Conservation (phyloP, 1,140 invertebrate genomes). For the Tetramorium simillimum region DNA sequence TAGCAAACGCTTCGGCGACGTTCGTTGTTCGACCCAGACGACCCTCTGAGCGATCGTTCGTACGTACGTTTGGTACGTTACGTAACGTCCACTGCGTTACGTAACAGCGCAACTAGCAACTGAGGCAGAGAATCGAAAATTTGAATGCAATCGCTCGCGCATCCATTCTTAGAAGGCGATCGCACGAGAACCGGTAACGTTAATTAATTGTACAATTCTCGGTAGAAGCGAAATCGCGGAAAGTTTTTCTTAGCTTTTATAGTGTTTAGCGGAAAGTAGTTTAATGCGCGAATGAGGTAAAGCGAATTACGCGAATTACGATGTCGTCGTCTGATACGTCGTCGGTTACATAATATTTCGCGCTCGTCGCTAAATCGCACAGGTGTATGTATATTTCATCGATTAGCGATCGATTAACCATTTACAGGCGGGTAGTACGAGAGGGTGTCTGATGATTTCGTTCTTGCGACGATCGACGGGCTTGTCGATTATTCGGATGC, state of each 20-base stretch:
- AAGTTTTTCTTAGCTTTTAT: not conserved
- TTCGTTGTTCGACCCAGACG: slow-evolving; percentile 15
- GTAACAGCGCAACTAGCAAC: slow-evolving; percentile 7
- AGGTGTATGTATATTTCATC: not conserved
- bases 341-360: not conserved
- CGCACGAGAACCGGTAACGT: not conserved
- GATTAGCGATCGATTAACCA: slow-evolving; percentile 21
- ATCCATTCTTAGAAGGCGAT: not conserved
- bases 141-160: not conserved
- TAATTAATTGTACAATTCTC: slow-evolving; percentile 25
- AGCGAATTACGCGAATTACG: not conserved
- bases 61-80: slow-evolving; percentile 14
- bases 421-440: not conserved
- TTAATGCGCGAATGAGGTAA: not conserved
- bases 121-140: slow-evolving; percentile 33
- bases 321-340: not conserved
- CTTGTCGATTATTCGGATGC: not conserved
- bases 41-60: not conserved
- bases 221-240: not conserved
- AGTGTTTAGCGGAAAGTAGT: too few relatives aligned
- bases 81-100: slow-evolving; percentile 27
- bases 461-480: too few relatives aligned
- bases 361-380: not conserved
- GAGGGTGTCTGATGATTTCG: not conserved
- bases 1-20: not conserved